Conservation (phyloP, 2,113 vertebrate species). For the Antennarius striatus region DNA sequence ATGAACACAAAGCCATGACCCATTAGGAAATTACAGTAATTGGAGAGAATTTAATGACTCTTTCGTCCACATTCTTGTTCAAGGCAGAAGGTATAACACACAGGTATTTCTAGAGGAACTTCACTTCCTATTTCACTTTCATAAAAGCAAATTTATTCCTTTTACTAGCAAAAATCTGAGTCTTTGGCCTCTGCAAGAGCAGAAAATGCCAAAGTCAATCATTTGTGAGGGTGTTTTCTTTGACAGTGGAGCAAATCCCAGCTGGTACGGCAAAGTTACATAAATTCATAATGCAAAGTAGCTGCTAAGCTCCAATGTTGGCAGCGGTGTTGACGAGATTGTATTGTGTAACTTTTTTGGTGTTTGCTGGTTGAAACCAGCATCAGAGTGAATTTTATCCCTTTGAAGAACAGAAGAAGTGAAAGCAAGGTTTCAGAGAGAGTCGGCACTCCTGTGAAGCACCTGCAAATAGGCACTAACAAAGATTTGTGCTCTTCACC, state of each 20-base stretch:
- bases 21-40: too few relatives aligned
- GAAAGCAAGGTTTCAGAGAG: constrained; percentile 21
- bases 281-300: constrained; percentile 45
- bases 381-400: constrained; percentile 22
- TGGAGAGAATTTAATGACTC: too few relatives aligned
- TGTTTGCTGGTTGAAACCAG: constrained; percentile 28
- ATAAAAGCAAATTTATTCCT: constrained; percentile 34
- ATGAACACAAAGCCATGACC: too few relatives aligned
- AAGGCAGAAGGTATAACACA: too few relatives aligned
- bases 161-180: constrained; percentile 20
- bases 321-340: constrained; percentile 25
- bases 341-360: constrained; percentile 4
- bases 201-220: constrained; percentile 16
- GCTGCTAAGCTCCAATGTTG: constrained; percentile 30
- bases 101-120: not conserved
- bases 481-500: constrained; percentile 21
- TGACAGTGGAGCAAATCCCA: constrained; percentile 35
- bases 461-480: constrained; percentile 18
- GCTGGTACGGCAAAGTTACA: constrained; percentile 32
- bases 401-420: constrained; percentile 3
- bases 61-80: too few relatives aligned
- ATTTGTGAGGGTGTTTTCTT: constrained; percentile 23
- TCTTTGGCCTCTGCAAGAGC: constrained; percentile 8
- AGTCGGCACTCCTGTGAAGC: constrained; percentile 7
- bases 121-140: not conserved